Conservation (phyloP, 1,140 invertebrate species). For the Drosophila kikkawai region DNA sequence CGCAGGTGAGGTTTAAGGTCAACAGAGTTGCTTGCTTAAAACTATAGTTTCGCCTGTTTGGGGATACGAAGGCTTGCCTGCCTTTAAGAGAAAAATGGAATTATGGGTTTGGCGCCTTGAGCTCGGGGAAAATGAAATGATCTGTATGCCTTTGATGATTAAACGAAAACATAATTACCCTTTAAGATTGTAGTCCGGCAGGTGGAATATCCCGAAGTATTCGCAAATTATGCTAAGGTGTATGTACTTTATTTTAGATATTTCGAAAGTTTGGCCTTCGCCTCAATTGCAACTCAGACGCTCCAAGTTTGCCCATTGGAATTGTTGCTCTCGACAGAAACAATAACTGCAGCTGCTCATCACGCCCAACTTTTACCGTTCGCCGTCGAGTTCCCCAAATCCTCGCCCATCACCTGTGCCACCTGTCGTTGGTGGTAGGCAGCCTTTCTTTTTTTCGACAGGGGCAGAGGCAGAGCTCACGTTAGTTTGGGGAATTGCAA, state of each 20-base stretch:
- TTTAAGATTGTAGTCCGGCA: neutral
- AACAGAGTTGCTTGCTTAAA: conserved; percentile 20
- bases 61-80: neutral
- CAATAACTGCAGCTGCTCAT: conserved; percentile 61
- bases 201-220: neutral
- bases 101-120: neutral
- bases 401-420: conserved; percentile 20
- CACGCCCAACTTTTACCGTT: conserved; percentile 52
- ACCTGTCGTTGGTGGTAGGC: conserved; percentile 11
- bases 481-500: conserved; percentile 82
- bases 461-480: conserved; percentile 38
- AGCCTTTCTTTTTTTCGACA: conserved; percentile 11
- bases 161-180: conserved; percentile 8
- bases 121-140: conserved; percentile 8
- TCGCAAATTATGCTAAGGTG: neutral
- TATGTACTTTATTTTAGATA: neutral
- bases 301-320: conserved; percentile 20
- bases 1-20: conserved; percentile 20
- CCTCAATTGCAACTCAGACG: conserved; percentile 1
- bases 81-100: conserved; percentile 9
- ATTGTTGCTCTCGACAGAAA: conserved; percentile 45
- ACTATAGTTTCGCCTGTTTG: conserved; percentile 7
- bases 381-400: conserved; percentile 3
- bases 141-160: conserved; percentile 18
- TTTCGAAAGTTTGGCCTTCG: neutral